Evolutionary conservation across 2,113 vertebrate species (phyloP).

Genomic region (Tyrannus savana): DNA sequence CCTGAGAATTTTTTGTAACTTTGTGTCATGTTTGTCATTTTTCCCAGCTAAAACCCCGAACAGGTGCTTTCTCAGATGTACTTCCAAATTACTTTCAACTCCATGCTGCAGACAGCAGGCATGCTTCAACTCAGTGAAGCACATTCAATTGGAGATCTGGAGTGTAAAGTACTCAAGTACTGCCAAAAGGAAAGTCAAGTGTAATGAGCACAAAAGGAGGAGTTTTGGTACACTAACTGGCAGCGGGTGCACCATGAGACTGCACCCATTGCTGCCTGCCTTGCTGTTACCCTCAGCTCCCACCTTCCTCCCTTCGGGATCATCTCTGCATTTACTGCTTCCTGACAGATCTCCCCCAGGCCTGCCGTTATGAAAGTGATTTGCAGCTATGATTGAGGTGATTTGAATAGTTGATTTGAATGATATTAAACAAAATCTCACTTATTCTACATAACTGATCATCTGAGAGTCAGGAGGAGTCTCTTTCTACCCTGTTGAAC

Average conservation of each 20-base stretch:
- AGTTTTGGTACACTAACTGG: neutral
- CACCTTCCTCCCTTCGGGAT: neutral
- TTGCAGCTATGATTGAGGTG: neutral
- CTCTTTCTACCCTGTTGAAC: neutral
- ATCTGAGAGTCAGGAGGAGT: neutral
- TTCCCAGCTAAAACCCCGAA: neutral
- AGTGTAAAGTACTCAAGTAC: neutral
- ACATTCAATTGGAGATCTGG: neutral
- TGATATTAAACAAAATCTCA: neutral
- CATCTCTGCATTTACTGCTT: neutral
- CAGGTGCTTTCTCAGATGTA: neutral
- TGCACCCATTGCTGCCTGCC: fast-evolving
- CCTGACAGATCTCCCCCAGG: neutral
- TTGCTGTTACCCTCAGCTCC: neutral
- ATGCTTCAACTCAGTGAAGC: neutral
- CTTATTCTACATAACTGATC: neutral
- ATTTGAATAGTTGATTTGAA: neutral
- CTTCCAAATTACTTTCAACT: neutral
- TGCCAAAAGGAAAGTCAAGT: neutral
- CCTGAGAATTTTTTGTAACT: neutral
- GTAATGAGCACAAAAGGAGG: neutral
- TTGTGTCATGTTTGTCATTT: neutral
- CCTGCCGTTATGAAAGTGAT: neutral
- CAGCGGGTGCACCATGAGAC: no score
- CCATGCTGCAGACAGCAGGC: neutral